phyloP scores from a whole-genome alignment of 2,888 invertebrate genomes.

The Calliphora vomitoria region DNA sequence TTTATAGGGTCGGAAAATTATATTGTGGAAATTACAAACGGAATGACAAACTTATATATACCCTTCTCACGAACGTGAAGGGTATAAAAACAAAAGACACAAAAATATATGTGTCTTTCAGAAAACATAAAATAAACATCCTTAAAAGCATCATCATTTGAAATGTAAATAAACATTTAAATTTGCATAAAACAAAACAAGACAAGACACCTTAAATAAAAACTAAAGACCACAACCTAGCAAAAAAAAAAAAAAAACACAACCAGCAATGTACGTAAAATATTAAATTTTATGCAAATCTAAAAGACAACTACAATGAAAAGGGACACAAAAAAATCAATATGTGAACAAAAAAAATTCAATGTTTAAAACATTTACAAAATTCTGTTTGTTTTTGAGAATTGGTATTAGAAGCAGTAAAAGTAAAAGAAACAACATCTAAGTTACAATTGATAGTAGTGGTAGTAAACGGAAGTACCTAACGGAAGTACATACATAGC shows the following conservation, averaged over 20 bases:
- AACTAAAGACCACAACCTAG: constrained; percentile 30
- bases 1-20: too few relatives aligned
- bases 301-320: background rate
- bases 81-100: background rate
- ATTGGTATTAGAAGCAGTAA: background rate
- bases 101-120: constrained; percentile 8
- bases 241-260: background rate
- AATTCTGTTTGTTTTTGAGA: background rate
- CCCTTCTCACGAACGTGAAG: too few relatives aligned
- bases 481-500: too few relatives aligned
- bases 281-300: constrained; percentile 54
- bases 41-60: too few relatives aligned
- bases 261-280: constrained; percentile 20
- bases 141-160: constrained; percentile 68
- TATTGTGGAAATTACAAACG: too few relatives aligned
- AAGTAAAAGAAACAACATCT: background rate
- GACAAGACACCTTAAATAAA: constrained; percentile 45
- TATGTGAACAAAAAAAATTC: constrained; percentile 42
- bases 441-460: background rate
- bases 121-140: constrained; percentile 55
- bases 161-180: constrained; percentile 71
- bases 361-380: constrained; percentile 44
- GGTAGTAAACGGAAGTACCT: constrained; percentile 10
- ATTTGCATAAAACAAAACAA: constrained; percentile 70
- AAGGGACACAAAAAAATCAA: constrained; percentile 39